Evolutionary conservation across 2,888 invertebrate species (phyloP), one percentile per base, ranked within the genome.

Genomic region (Hydraecia micacea): DNA sequence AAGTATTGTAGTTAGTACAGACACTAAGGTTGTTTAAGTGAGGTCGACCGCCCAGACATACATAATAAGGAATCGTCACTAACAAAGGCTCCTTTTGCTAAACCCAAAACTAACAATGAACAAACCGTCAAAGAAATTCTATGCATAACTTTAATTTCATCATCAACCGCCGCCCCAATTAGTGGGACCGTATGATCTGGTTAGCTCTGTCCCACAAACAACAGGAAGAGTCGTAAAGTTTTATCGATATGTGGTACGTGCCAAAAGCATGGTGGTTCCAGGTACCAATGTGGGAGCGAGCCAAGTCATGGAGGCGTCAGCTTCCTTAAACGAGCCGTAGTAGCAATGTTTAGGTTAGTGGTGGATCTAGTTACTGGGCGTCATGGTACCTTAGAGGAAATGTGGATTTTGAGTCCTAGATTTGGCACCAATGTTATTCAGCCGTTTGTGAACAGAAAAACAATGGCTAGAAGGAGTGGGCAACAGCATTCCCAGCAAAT

Each of bases 181-280:
- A 88, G 76, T 79, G 77, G 75, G 72, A 78, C 78, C 77, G 82
- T 81, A 82, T 89, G 90, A 91, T 92, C 91, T 88, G 89, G 91
- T 92, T 91, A 84, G 77, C 81, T 88, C 74, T 88, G 90, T 85
- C 89, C 90, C 90, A 90, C 91, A 91, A 91, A 92, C 90, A 90
- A 90, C 92, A 93, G 93, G 94, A 94, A 94, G 90, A 83, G 84
- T 90, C 92, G 89, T 95, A 94, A 95, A 94, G 81, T 92, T 95
- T 95, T 94, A 95, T 94, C 90, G 93, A 89, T 89, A 88, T 84
- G 87, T 84, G 80, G 82, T 83, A 60, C 82, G 87, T 91, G 91
- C 91, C 91, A 91, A 92, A 87, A 88, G 83, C 86, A 84, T 86
- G 84, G 86, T 83, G 86, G 85, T 87, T 87, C 84, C 87, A 89